Conservation (phyloP, 2,797 vertebrate species). For the Rachycentron canadum region DNA sequence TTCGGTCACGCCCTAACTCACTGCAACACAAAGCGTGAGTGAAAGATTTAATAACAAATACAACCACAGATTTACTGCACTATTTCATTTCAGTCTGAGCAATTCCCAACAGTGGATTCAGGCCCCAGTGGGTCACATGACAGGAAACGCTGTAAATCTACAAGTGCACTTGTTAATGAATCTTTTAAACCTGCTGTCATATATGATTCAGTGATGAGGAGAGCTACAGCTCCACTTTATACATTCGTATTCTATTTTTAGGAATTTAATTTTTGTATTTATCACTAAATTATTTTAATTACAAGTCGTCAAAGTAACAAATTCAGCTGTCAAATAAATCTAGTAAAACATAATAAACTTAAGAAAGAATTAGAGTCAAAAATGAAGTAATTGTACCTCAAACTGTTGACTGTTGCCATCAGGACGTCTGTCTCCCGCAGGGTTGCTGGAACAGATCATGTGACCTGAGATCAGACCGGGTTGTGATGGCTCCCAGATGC, state of each 20-base stretch:
- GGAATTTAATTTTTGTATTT: too few species aligned
- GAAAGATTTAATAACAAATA: neutral
- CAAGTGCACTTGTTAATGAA: too few species aligned
- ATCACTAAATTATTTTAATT: too few species aligned
- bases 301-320: too few species aligned
- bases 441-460: neutral
- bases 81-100: neutral
- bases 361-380: neutral
- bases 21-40: neutral
- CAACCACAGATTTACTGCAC: neutral
- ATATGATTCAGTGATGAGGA: too few species aligned
- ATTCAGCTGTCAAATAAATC: too few species aligned
- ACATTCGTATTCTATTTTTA: too few species aligned
- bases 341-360: neutral
- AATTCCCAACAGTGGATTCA: neutral
- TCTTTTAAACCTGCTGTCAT: too few species aligned
- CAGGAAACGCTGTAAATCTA: too few species aligned
- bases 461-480: neutral
- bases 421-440: neutral
- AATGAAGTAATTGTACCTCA: neutral
- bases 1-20: neutral
- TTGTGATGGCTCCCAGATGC: constrained; percentile 1
- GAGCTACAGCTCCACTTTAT: too few species aligned
- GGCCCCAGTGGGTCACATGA: too few species aligned
- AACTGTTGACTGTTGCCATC: neutral